phyloP scores from a whole-genome alignment of 1,140 invertebrate species.

The Asbolus verrucosus region DNA sequence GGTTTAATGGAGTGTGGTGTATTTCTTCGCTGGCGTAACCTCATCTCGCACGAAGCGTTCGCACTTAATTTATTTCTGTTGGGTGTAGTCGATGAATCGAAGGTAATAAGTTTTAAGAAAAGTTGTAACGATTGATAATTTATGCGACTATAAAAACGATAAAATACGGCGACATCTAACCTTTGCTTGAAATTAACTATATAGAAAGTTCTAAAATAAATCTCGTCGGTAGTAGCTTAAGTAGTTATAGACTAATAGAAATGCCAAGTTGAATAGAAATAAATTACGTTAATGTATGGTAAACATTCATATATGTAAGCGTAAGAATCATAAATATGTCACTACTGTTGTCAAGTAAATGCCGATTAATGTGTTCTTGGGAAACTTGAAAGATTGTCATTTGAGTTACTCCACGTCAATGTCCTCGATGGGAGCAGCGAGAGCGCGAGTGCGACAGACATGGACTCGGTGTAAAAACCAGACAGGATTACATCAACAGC shows the following conservation, averaged over 20 bases:
- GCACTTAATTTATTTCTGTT: constrained; percentile 39
- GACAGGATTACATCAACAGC: constrained; percentile 51
- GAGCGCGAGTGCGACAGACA: constrained; percentile 7
- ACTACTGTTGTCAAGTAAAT: constrained; percentile 65
- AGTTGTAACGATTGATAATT: constrained; percentile 54
- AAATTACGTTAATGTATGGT: constrained; percentile 66
- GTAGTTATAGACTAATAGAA: constrained; percentile 65
- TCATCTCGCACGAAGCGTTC: constrained; percentile 8
- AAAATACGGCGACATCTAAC: constrained; percentile 58
- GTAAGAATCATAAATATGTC: constrained; percentile 65
- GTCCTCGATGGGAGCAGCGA: neutral
- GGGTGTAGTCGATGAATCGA: constrained; percentile 37
- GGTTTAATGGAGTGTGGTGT: neutral
- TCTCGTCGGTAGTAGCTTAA: constrained; percentile 58
- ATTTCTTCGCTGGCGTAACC: constrained; percentile 10
- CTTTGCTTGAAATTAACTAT: constrained; percentile 57
- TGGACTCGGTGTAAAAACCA: neutral
- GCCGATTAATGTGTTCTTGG: constrained; percentile 65
- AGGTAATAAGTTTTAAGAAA: constrained; percentile 52
- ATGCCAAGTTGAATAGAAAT: constrained; percentile 64
- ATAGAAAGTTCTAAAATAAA: constrained; percentile 59
- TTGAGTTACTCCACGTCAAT: constrained; percentile 55
- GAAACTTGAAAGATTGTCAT: constrained; percentile 59
- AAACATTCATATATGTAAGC: constrained; percentile 66
- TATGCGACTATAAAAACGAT: constrained; percentile 56